Conservation (phyloP, 30 jellyfish, hydroid and myxozoan genomes). For the Turritopsis dohrnii region DNA sequence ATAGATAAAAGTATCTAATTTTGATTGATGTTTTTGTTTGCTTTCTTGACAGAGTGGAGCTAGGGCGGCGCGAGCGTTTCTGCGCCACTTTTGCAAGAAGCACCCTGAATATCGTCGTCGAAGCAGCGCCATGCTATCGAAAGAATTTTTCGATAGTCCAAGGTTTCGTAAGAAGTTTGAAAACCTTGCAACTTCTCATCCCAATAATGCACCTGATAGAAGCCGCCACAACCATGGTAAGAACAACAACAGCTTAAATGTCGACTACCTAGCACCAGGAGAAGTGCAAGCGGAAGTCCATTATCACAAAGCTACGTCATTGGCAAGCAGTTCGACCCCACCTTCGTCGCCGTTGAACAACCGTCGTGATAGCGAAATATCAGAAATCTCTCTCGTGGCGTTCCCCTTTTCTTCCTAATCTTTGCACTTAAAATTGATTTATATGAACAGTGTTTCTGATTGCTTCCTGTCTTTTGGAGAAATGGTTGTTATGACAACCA, state of each 20-base stretch:
- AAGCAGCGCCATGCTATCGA: constrained; percentile 87
- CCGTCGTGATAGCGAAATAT: not conserved
- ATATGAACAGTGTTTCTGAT: no score
- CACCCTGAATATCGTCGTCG: constrained; percentile 93
- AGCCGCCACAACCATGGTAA: not conserved
- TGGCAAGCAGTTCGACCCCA: not conserved
- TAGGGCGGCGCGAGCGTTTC: constrained; percentile 86
- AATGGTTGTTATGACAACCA: no score
- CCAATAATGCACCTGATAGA: not conserved
- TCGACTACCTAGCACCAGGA: not conserved
- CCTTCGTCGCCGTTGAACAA: not conserved
- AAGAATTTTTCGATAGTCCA: constrained; percentile 43
- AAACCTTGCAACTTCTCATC: not conserved
- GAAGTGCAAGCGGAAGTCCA: not conserved
- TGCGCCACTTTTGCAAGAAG: constrained; percentile 75
- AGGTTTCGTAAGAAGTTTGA: not conserved
- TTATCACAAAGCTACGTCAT: not conserved
- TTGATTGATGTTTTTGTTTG: no score
- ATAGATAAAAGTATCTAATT: no score
- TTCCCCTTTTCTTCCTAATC: not conserved
- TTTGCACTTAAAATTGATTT: not conserved
- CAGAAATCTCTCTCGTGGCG: not conserved
- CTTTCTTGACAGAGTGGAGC: constrained; percentile 97
- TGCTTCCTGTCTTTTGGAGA: no score
- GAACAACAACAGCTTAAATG: not conserved